These are phyloP conservation scores for Hypotaenidia okinawae DNA, from an alignment of 2,797 vertebrate species.

Conservation along the genomic window DNA sequence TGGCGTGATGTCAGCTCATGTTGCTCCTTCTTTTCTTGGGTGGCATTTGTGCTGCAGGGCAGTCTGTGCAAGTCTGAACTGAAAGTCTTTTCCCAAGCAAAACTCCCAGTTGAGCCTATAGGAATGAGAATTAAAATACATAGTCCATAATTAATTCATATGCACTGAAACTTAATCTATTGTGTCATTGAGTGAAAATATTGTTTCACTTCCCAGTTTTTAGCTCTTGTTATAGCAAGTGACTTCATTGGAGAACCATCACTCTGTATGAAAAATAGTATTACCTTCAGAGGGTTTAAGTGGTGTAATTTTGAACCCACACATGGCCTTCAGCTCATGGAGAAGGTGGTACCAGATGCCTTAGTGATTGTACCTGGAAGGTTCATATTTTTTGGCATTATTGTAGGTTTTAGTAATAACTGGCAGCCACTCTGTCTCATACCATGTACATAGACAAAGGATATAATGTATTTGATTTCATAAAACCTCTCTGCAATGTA, in stretches of 20 bases:
- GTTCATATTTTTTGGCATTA: background rate
- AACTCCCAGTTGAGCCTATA: background rate
- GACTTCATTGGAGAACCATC: background rate
- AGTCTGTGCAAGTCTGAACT: background rate
- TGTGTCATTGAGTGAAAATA: background rate
- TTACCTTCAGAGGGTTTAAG: background rate
- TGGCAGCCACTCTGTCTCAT: background rate
- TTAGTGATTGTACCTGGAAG: background rate
- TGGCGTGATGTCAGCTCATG: background rate
- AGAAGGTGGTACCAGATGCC: background rate
- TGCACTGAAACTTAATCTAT: slow-evolving; percentile 5
- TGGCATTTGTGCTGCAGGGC: background rate
- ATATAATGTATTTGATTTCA: background rate
- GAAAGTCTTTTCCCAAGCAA: background rate
- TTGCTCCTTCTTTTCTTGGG: background rate
- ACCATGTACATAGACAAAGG: background rate
- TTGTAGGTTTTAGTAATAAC: background rate
- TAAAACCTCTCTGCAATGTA: background rate
- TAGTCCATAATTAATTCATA: background rate
- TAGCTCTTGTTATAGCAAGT: background rate
- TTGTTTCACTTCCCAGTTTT: background rate
- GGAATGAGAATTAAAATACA: background rate
- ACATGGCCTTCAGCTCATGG: background rate
- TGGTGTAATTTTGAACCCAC: background rate
- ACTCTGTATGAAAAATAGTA: background rate